Evolutionary conservation across 1,140 invertebrate species (phyloP).

Genomic region (Battus philenor): DNA sequence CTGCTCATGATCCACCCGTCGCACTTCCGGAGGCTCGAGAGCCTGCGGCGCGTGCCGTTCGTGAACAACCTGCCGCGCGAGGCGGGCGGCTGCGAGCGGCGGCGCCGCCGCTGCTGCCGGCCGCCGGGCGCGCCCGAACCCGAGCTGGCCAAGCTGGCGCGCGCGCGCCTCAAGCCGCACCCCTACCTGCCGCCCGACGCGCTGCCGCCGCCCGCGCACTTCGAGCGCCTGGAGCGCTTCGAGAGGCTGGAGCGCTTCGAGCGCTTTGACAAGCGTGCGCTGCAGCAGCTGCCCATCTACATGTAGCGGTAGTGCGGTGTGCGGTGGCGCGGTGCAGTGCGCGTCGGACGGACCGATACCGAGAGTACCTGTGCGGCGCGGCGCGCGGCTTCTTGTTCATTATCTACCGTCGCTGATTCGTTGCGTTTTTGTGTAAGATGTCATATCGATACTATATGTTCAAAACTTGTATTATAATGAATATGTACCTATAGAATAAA

Average conservation of each 20-base stretch:
- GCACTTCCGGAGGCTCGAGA: constrained; percentile 87
- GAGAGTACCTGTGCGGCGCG: constrained; percentile 65
- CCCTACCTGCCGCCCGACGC: constrained; percentile 58
- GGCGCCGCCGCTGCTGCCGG: constrained; percentile 31
- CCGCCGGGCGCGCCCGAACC: constrained; percentile 28
- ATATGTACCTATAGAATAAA: constrained; percentile 74
- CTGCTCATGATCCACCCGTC: constrained; percentile 91
- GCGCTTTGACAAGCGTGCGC: constrained; percentile 67
- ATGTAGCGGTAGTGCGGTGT: constrained; percentile 48
- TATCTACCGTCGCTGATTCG: constrained; percentile 68
- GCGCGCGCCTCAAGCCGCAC: constrained; percentile 56
- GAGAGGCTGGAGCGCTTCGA: too few relatives aligned
- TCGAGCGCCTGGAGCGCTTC: constrained; percentile 71
- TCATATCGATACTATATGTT: constrained; percentile 75
- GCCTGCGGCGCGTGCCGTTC: constrained; percentile 84
- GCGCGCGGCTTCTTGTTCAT: constrained; percentile 65
- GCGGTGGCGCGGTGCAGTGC: background rate
- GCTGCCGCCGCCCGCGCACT: constrained; percentile 51
- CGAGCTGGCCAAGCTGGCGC: constrained; percentile 32
- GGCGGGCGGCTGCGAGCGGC: constrained; percentile 20
- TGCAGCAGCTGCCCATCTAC: constrained; percentile 71
- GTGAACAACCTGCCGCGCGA: constrained; percentile 67
- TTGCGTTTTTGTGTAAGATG: constrained; percentile 72
- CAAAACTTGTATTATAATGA: constrained; percentile 74
- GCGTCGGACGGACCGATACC: constrained; percentile 60